A percentile compares a stretch with the other conserved stretches of the same genome.
Evolutionary conservation across 2,113 vertebrate genomes (phyloP).

Genomic region (Corvus hawaiiensis): DNA sequence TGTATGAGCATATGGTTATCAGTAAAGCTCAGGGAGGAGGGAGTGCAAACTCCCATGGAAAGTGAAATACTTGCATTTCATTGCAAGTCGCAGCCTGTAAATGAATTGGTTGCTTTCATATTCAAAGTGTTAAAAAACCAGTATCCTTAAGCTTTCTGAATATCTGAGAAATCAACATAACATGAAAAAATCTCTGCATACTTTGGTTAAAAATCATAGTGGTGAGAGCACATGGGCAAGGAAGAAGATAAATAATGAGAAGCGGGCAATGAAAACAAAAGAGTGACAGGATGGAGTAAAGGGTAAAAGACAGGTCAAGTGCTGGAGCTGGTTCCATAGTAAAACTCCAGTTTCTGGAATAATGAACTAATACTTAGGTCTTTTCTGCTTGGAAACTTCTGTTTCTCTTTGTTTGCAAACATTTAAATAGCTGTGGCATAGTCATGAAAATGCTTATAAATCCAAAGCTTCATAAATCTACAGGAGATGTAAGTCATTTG

Average conservation of each 20-base stretch:
- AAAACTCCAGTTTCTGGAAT: neutral
- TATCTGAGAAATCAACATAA: neutral
- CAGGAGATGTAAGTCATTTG: constrained; percentile 9
- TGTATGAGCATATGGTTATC: neutral
- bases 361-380: neutral
- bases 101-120: neutral
- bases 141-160: neutral
- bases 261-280: neutral
- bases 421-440: neutral
- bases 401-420: constrained; percentile 13
- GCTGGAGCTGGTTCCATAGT: neutral
- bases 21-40: neutral
- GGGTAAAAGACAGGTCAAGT: neutral
- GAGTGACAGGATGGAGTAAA: neutral
- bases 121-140: neutral
- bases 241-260: neutral
- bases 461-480: neutral
- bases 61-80: neutral
- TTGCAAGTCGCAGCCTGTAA: neutral
- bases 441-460: constrained; percentile 15
- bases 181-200: neutral
- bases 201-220: neutral
- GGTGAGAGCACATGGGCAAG: neutral
- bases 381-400: neutral
- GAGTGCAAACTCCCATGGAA: neutral